Percentiles rank a stretch among this genome's conserved stretches.
Evolutionary conservation across 2,797 vertebrate species (phyloP).

Genomic region (Peromyscus melanophrys): DNA sequence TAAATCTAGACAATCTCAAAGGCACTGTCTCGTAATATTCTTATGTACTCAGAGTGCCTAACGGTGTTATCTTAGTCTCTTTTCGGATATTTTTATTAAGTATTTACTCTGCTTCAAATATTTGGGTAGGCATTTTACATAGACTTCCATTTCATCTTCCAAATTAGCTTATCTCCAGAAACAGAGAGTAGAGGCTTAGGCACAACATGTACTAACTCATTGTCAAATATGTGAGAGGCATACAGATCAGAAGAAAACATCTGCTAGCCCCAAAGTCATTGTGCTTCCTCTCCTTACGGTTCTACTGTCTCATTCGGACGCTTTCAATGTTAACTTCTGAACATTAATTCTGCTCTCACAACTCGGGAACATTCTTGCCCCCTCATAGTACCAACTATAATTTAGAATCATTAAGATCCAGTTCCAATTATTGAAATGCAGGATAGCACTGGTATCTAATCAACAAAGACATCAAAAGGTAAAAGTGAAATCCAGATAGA

Average conservation of each 20-base stretch:
- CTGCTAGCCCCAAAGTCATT: not conserved
- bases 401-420: not conserved
- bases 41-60: not conserved
- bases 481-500: constrained; percentile 43
- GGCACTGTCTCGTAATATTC: not conserved
- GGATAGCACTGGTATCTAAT: not conserved
- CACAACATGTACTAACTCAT: not conserved
- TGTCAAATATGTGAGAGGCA: not conserved
- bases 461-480: not conserved
- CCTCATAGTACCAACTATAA: not conserved
- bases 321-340: not conserved
- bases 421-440: not conserved
- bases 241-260: not conserved
- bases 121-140: not conserved
- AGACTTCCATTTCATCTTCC: constrained; percentile 23
- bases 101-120: not conserved
- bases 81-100: not conserved
- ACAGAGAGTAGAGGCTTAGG: constrained; percentile 6
- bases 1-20: not conserved
- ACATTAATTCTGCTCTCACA: not conserved
- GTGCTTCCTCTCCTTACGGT: not conserved
- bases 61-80: not conserved
- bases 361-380: not conserved
- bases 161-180: constrained; percentile 25
- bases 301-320: not conserved